A percentile compares a stretch with the other conserved stretches of the same genome.
These are phyloP conservation scores for Anarsia innoxiella DNA, from an alignment of 2,888 invertebrate species.

Conservation along the genomic window DNA sequence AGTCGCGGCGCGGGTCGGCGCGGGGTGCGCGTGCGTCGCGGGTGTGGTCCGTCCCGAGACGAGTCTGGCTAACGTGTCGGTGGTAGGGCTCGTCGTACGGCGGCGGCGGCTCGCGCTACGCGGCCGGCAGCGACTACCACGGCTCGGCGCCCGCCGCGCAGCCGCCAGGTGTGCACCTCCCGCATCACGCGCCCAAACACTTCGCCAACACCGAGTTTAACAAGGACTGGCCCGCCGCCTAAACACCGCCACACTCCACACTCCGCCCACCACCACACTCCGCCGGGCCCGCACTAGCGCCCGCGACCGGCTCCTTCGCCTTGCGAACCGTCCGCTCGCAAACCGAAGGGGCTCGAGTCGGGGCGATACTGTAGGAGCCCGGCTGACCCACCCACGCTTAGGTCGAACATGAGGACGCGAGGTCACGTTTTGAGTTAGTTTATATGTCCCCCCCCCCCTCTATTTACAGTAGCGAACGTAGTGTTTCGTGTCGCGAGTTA, in stretches of 20 bases:
- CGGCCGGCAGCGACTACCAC: conserved; percentile 62
- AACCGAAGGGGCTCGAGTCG: too few species aligned
- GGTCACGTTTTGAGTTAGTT: conserved; percentile 5
- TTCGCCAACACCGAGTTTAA: conserved; percentile 69
- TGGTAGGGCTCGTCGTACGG: conserved; percentile 71
- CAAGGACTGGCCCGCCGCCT: conserved; percentile 75
- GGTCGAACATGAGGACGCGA: conserved; percentile 9
- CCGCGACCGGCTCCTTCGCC: too few species aligned
- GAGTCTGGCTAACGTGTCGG: conserved; percentile 22
- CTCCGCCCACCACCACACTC: conserved; percentile 6
- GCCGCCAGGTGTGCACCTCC: conserved; percentile 70
- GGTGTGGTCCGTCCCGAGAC: conserved; percentile 10
- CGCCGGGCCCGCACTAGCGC: neutral
- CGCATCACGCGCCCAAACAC: conserved; percentile 75
- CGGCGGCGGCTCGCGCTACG: conserved; percentile 63
- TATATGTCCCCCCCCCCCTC: conserved; percentile 5
- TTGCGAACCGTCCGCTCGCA: too few species aligned
- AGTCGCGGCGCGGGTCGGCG: neutral
- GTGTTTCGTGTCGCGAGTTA: conserved; percentile 8
- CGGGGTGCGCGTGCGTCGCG: conserved; percentile 3
- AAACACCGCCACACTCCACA: conserved; percentile 23
- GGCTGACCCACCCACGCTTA: too few species aligned
- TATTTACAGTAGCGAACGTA: conserved; percentile 7
- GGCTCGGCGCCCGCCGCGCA: conserved; percentile 53
- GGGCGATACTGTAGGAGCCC: too few species aligned